Conservation (phyloP, 92 coral and sea anemone species). For the Desmophyllum pertusum region DNA sequence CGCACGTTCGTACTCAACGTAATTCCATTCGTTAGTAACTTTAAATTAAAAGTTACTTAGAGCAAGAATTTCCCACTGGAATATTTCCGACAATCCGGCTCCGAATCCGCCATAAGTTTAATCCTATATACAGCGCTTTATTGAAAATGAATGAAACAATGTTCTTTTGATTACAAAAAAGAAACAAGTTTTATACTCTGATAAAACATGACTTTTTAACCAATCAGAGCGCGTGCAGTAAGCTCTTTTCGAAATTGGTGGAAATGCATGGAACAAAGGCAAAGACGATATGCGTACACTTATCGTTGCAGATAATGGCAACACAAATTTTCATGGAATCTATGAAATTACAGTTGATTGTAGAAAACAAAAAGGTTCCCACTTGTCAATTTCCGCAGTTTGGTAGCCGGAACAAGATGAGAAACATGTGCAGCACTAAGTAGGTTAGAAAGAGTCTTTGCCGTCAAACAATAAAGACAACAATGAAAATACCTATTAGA, state of each 20-base stretch:
- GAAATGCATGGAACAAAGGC: slow-evolving; percentile 4
- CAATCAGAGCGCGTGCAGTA: too few relatives aligned
- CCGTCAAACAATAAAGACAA: neutral
- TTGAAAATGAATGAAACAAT: neutral
- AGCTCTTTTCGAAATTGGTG: neutral
- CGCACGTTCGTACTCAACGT: neutral
- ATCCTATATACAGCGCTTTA: neutral
- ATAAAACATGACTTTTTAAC: too few relatives aligned
- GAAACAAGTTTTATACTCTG: neutral
- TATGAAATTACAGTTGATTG: slow-evolving; percentile 1
- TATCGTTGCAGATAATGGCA: neutral
- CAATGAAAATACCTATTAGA: neutral
- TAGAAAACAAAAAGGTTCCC: neutral
- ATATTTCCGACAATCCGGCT: neutral
- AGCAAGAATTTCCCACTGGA: neutral
- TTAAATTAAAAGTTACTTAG: neutral
- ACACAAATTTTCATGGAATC: neutral
- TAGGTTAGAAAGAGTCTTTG: neutral
- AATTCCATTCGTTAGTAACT: neutral
- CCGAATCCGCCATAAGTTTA: neutral
- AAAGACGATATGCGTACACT: neutral
- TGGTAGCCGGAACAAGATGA: neutral
- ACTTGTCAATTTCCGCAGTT: neutral
- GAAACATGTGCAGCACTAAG: neutral
- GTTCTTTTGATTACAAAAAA: neutral